Conservation (phyloP, 2,888 invertebrate species). For the Acanthopleura granulata region DNA sequence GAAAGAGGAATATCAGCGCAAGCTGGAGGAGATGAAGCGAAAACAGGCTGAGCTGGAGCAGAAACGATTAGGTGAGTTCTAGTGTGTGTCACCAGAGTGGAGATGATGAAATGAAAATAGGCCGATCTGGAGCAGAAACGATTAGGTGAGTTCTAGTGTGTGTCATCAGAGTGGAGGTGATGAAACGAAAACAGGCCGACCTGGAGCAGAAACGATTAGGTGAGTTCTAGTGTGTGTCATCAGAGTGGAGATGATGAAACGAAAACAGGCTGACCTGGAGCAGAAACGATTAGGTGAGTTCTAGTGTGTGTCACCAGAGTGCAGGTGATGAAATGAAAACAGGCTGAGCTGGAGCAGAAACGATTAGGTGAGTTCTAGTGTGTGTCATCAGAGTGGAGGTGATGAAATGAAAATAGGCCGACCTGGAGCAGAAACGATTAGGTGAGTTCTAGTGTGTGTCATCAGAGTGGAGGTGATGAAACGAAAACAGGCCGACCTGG, state of each 20-base stretch:
- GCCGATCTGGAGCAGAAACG: slow-evolving; percentile 44
- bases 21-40: slow-evolving; percentile 60
- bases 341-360: slow-evolving; percentile 15
- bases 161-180: slow-evolving; percentile 16
- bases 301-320: neutral
- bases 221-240: slow-evolving; percentile 23
- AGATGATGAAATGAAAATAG: slow-evolving; percentile 35
- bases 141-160: slow-evolving; percentile 25
- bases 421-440: too few species aligned
- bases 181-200: slow-evolving; percentile 37
- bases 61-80: too few species aligned
- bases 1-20: slow-evolving; percentile 53
- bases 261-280: slow-evolving; percentile 47
- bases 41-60: too few species aligned
- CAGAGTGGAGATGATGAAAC: slow-evolving; percentile 62
- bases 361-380: too few species aligned
- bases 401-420: too few species aligned
- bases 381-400: too few species aligned
- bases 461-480: slow-evolving; percentile 60
- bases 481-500: slow-evolving; percentile 48
- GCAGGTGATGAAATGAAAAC: too few species aligned
- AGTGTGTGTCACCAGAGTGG: too few species aligned
- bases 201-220: slow-evolving; percentile 49
- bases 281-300: slow-evolving; percentile 32
- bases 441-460: too few species aligned